Evolutionary conservation across 2,113 vertebrate genomes (phyloP), one percentile per base, ranked within the genome.

Genomic region (Ctenomys sociabilis): DNA sequence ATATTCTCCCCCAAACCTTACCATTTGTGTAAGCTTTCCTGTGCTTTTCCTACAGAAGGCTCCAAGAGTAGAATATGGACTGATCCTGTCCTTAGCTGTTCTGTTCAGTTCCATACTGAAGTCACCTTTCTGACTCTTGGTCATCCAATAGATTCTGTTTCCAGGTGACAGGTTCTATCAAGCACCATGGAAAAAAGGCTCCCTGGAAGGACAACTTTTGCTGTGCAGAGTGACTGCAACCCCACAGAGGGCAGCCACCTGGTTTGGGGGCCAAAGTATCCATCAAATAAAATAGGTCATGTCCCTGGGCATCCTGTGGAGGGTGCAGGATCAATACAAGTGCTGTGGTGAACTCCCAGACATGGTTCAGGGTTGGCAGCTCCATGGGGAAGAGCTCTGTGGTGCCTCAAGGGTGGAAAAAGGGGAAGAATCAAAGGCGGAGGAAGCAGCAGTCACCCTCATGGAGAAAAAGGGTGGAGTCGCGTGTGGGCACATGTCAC

Each of bases 61-160:
- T 22, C 22, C 52, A 57, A 24, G 68, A 26, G 5, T 6, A 32
- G 63, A 40, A 68, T 35, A 12, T 14, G 28, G 61, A 49, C 45
- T 4, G 9, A 28, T 91, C n/a, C 40, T 92, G 28, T 59, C 24
- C 7, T 21, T 5, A 13, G 43, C 6, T 0, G 0, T 26, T 68
- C 0, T 0, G 70, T 70, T 95, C 85, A 16, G 88, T 61, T 83
- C 59, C 68, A 68, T 2, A 17, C 22, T 49, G 7, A 61, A 84
- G 81, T 49, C 21, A 0, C 43, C 7, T 1, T 37, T 95, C 49
- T 37, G 72, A 77, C 73, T 91, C 88, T 32, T 77, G 63, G 40
- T 75, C 73, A 83, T n/a, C 80, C 28, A 64, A 40, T 43, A 89
- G 87, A 61, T 84, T 66, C 92, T 78, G 75, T 90, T 85, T 92